Evolutionary conservation across 2,113 vertebrate species (phyloP).

Genomic region (Cochlearius cochlearius): DNA sequence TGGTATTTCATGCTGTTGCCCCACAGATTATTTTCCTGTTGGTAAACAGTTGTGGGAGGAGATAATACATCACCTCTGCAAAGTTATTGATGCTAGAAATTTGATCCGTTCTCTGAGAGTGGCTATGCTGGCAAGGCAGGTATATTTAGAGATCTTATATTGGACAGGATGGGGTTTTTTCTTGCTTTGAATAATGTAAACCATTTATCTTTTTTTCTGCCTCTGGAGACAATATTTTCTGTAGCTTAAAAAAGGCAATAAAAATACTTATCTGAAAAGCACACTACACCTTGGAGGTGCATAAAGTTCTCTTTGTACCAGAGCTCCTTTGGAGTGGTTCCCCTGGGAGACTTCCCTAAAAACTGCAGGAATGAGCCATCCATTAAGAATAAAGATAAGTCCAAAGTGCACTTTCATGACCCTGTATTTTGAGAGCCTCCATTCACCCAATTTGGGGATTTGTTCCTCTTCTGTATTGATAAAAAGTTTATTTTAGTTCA

Average conservation of each 20-base stretch:
- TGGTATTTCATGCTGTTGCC: neutral
- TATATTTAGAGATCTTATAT: neutral
- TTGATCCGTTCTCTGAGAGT: neutral
- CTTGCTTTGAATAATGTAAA: slow-evolving; percentile 13
- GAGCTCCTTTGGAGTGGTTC: neutral
- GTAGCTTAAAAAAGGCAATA: neutral
- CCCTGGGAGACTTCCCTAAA: neutral
- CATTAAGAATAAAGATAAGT: neutral
- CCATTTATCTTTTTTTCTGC: neutral
- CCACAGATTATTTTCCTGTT: neutral
- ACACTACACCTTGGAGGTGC: neutral
- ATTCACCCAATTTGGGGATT: neutral
- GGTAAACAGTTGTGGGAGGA: neutral
- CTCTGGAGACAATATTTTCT: neutral
- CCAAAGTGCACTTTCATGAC: neutral
- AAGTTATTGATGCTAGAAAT: neutral
- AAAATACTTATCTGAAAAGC: slow-evolving; percentile 2
- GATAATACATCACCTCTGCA: neutral
- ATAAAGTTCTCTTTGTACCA: neutral
- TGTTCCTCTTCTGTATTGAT: neutral
- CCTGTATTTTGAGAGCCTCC: neutral
- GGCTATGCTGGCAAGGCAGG: neutral
- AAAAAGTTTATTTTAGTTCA: neutral
- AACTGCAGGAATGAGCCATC: neutral
- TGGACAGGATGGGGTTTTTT: neutral